A percentile compares a stretch with the other conserved stretches of the same genome.
phyloP scores from a whole-genome alignment of 1,140 invertebrate genomes.

The Diachasma alloeum region DNA sequence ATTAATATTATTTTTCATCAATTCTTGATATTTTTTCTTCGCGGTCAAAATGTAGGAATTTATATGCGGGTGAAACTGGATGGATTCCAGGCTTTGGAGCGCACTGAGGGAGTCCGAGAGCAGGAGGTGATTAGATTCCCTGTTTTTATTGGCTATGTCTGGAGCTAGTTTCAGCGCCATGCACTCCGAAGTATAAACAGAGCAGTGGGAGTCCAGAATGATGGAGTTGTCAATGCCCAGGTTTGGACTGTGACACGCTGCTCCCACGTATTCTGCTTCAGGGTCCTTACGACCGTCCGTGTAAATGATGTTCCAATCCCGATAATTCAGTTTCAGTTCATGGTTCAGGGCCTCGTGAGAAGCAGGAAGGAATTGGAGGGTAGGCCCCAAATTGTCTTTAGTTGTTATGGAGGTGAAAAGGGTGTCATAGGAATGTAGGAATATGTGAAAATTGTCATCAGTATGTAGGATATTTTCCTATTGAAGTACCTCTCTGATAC shows the following conservation, averaged over 20 bases:
- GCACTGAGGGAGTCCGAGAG: constrained; percentile 2
- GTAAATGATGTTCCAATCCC: background rate
- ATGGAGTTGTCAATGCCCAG: background rate
- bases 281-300: constrained; percentile 13
- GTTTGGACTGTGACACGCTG: background rate
- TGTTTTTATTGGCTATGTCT: background rate
- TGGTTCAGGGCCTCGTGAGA: background rate
- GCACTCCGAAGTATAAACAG: constrained; percentile 14
- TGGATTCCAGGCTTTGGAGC: background rate
- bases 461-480: background rate
- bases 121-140: background rate
- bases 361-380: background rate
- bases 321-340: background rate
- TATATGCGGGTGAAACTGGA: too few species aligned
- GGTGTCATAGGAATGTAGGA: background rate
- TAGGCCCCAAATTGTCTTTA: background rate
- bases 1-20: background rate
- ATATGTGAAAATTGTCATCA: background rate
- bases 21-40: background rate
- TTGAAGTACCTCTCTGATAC: background rate
- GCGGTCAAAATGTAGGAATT: background rate
- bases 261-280: background rate
- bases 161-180: background rate
- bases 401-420: background rate
- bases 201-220: background rate